phyloP scores from a whole-genome alignment of 2,888 invertebrate species.

The Netelia inedita region DNA sequence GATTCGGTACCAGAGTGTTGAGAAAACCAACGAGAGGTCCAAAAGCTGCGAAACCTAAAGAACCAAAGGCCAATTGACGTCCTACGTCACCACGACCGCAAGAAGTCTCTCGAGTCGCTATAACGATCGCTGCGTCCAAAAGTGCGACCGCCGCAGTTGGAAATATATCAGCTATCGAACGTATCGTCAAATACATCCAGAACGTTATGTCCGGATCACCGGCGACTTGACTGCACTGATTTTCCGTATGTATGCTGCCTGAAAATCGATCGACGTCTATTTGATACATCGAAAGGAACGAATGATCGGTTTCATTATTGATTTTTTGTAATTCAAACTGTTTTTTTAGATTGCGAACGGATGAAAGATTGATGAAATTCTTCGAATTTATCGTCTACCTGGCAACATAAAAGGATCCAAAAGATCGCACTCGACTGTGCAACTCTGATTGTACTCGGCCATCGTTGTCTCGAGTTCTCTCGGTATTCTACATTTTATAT shows the following conservation, averaged over 20 bases:
- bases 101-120: conserved; percentile 93
- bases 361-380: too few relatives aligned
- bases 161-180: conserved; percentile 91
- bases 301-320: neutral
- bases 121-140: conserved; percentile 91
- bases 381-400: conserved; percentile 44
- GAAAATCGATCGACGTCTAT: conserved; percentile 45
- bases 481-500: conserved; percentile 87
- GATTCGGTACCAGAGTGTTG: conserved; percentile 71
- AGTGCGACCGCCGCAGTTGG: conserved; percentile 90
- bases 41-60: conserved; percentile 90
- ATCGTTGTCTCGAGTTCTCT: conserved; percentile 82
- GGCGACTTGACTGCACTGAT: conserved; percentile 88
- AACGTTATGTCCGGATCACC: conserved; percentile 90
- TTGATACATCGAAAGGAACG: neutral
- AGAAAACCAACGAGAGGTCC: conserved; percentile 87
- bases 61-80: conserved; percentile 91
- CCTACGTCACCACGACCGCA: conserved; percentile 93
- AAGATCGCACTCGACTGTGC: conserved; percentile 90
- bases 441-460: conserved; percentile 84
- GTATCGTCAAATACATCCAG: conserved; percentile 90
- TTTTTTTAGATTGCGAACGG: too few relatives aligned
- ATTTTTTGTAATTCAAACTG: neutral
- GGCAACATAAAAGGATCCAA: conserved; percentile 90
- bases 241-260: conserved; percentile 89